Evolutionary conservation across 2,113 vertebrate genomes (phyloP).

Genomic region (Ifrita kowaldi): DNA sequence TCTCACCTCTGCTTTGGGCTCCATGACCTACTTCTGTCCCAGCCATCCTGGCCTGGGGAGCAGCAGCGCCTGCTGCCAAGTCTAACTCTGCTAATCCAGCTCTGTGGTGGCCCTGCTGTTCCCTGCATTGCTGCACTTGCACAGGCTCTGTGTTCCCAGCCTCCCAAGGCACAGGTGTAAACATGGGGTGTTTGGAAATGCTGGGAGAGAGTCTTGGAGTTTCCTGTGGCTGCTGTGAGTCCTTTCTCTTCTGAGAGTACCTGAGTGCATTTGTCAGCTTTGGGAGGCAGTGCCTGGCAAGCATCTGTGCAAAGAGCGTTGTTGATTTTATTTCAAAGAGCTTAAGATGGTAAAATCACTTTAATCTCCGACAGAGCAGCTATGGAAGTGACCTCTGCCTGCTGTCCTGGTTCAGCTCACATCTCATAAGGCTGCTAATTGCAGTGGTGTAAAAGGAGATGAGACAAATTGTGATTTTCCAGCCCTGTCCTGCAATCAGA

Average conservation of each 20-base stretch:
- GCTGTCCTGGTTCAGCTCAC: not conserved
- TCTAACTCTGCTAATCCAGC: not conserved
- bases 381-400: not conserved
- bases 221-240: not conserved
- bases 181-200: not conserved
- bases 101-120: not conserved
- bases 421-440: not conserved
- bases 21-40: not conserved
- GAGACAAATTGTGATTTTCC: not conserved
- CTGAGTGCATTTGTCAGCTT: not conserved
- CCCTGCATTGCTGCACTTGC: not conserved
- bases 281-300: not conserved
- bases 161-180: not conserved
- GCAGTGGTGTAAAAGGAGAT: not conserved
- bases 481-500: not conserved
- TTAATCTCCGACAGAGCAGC: not conserved
- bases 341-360: not conserved
- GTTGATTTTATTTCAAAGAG: conserved; percentile 32
- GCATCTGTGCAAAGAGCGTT: not conserved
- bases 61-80: not conserved
- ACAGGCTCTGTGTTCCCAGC: not conserved
- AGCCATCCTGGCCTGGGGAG: not conserved
- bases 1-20: not conserved
- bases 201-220: not conserved
- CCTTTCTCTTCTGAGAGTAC: not conserved